phyloP scores from a whole-genome alignment of 2,888 invertebrate species.

The Ptychoptera contaminata region DNA sequence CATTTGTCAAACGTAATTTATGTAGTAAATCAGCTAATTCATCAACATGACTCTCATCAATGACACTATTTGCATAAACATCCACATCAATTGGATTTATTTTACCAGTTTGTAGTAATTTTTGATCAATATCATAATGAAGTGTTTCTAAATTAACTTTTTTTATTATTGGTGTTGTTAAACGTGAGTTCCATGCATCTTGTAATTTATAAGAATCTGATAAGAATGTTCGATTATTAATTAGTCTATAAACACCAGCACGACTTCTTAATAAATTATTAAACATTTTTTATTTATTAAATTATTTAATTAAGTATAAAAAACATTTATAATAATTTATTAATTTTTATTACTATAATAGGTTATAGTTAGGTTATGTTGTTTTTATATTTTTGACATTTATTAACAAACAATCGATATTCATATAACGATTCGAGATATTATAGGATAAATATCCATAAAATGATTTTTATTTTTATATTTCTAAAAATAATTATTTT shows the following conservation, averaged over 20 bases:
- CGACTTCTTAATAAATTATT: too few species aligned
- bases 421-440: too few species aligned
- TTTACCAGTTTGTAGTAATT: constrained; percentile 41
- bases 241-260: neutral
- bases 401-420: too few species aligned
- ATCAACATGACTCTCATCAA: constrained; percentile 39
- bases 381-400: too few species aligned
- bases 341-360: too few species aligned
- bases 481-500: too few species aligned
- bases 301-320: too few species aligned
- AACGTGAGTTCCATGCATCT: constrained; percentile 51
- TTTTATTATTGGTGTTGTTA: constrained; percentile 42
- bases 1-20: constrained; percentile 54
- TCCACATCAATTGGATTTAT: constrained; percentile 70
- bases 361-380: too few species aligned
- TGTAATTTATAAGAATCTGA: constrained; percentile 57
- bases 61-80: constrained; percentile 56
- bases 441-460: too few species aligned
- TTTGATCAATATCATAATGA: constrained; percentile 52
- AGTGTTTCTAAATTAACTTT: constrained; percentile 50
- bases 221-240: constrained; percentile 36
- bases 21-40: constrained; percentile 57
- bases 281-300: too few species aligned
- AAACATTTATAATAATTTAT: too few species aligned
- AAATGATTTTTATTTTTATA: too few species aligned